phyloP scores from a whole-genome alignment of 1,140 invertebrate genomes.

The Aradophagus sp. region DNA sequence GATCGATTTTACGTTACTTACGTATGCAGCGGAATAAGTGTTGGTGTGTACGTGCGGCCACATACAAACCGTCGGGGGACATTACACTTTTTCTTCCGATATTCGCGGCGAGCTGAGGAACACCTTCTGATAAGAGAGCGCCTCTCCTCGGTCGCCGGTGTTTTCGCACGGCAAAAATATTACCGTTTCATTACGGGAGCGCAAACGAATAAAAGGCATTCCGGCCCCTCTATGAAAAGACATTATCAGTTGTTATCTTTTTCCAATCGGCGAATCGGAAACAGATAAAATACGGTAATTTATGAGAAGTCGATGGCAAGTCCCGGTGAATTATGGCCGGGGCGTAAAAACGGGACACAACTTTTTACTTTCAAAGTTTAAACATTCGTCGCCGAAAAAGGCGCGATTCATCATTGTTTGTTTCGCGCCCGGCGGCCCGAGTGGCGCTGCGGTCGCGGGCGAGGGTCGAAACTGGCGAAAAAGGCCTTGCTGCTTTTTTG shows the following conservation, averaged over 20 bases:
- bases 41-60: constrained; percentile 38
- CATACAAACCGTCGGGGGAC: constrained; percentile 37
- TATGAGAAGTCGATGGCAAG: constrained; percentile 56
- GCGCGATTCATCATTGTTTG: constrained; percentile 46
- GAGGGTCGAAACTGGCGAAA: constrained; percentile 10
- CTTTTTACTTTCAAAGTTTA: constrained; percentile 55
- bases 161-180: constrained; percentile 54
- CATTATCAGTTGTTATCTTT: constrained; percentile 56
- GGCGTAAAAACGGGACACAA: constrained; percentile 54
- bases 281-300: constrained; percentile 55
- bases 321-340: constrained; percentile 47
- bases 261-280: constrained; percentile 57
- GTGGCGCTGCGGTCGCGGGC: neutral
- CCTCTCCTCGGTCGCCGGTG: constrained; percentile 40
- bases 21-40: constrained; percentile 36
- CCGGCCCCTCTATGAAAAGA: constrained; percentile 46
- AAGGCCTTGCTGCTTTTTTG: constrained; percentile 26
- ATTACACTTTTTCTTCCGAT: constrained; percentile 54
- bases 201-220: constrained; percentile 57
- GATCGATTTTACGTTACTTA: constrained; percentile 56
- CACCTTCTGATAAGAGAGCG: constrained; percentile 54
- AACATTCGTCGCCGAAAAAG: constrained; percentile 47
- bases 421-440: no score
- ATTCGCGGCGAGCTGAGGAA: constrained; percentile 47
- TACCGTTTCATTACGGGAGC: constrained; percentile 55